Evolutionary conservation across 2,797 vertebrate species (phyloP).

Genomic region (Fundulus diaphanus): DNA sequence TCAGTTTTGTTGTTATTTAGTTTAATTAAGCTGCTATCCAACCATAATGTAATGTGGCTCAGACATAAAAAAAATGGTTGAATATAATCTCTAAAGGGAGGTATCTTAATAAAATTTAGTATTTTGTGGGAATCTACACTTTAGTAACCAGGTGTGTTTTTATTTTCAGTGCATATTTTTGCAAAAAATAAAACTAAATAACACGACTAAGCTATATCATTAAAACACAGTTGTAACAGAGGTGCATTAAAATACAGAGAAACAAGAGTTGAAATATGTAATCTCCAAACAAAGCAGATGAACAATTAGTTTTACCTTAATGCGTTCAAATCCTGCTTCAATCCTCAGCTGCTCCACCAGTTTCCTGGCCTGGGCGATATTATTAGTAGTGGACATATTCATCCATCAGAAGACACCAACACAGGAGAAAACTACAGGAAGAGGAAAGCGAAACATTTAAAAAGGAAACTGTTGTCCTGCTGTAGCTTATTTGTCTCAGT

Average conservation of each 20-base stretch:
- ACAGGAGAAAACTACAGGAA: constrained; percentile 73
- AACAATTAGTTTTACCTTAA: constrained; percentile 84
- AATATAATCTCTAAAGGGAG: not conserved
- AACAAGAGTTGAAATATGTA: not conserved
- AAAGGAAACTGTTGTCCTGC: not conserved
- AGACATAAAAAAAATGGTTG: not conserved
- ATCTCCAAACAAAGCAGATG: not conserved
- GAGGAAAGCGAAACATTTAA: constrained; percentile 8
- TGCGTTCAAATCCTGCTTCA: constrained; percentile 93
- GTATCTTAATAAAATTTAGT: not conserved
- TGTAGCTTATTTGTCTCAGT: not conserved
- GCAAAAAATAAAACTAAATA: too few relatives aligned
- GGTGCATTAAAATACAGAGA: not conserved
- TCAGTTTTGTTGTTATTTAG: not conserved
- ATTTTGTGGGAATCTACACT: not conserved
- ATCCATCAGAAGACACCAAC: constrained; percentile 87
- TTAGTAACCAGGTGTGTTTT: not conserved
- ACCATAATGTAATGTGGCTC: not conserved
- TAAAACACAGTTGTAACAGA: not conserved
- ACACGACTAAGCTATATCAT: not conserved
- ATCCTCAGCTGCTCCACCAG: constrained; percentile 98
- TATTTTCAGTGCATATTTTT: too few relatives aligned
- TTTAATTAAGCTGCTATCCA: not conserved
- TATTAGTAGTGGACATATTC: constrained; percentile 96
- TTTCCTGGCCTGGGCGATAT: constrained; percentile 95